These are phyloP conservation scores for Muntiacus reevesi DNA, from an alignment of 2,113 vertebrate genomes.

Conservation along the genomic window DNA sequence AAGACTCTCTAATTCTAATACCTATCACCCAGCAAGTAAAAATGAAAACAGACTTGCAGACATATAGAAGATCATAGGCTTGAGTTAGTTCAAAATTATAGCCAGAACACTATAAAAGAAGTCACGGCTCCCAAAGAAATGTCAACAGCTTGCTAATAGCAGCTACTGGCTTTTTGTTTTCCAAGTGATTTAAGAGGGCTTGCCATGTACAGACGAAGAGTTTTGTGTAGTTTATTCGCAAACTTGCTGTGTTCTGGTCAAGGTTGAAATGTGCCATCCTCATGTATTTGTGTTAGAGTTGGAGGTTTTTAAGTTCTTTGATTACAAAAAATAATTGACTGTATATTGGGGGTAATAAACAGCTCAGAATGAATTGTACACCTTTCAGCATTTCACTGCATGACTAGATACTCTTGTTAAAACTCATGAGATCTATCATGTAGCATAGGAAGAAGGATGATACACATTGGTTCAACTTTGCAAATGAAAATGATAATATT, in stretches of 20 bases:
- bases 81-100: constrained; percentile 68
- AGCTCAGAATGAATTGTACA: neutral
- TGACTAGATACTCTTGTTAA: neutral
- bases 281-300: neutral
- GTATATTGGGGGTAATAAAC: neutral
- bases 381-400: neutral
- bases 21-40: constrained; percentile 43
- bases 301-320: neutral
- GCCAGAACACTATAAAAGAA: constrained; percentile 55
- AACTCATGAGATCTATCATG: neutral
- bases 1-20: constrained; percentile 63
- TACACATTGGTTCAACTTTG: neutral
- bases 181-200: constrained; percentile 26
- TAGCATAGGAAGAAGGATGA: neutral
- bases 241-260: neutral
- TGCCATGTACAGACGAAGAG: neutral
- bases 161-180: constrained; percentile 47
- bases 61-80: neutral
- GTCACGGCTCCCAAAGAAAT: constrained; percentile 47
- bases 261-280: neutral
- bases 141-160: constrained; percentile 52
- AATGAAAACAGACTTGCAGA: constrained; percentile 58
- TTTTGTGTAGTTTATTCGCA: constrained; percentile 29
- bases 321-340: constrained; percentile 27
- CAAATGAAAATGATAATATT: constrained; percentile 16